A percentile compares a stretch with the other conserved stretches of the same genome.
Evolutionary conservation across 2,888 invertebrate genomes (phyloP).

Genomic region (Sicus ferrugineus): DNA sequence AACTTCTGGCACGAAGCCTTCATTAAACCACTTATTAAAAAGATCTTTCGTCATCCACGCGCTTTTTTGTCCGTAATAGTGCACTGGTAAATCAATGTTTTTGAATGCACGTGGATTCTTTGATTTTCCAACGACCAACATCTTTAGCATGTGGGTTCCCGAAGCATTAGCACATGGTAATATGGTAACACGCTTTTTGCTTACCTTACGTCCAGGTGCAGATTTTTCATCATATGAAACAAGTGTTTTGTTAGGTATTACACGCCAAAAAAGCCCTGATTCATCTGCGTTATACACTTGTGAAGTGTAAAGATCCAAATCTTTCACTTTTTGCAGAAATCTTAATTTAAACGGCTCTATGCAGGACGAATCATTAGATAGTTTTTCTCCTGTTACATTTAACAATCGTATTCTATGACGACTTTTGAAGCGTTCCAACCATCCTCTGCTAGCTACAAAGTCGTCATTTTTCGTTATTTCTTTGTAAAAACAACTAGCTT

Average conservation of each 20-base stretch:
- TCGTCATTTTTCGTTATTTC: constrained; percentile 15
- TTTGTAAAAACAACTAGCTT: background rate
- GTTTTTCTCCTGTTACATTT: constrained; percentile 1
- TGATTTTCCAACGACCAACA: constrained; percentile 31
- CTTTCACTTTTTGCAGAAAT: background rate
- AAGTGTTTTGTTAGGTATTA: constrained; percentile 20
- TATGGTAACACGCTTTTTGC: constrained; percentile 19
- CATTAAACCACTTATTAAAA: background rate
- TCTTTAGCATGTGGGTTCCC: constrained; percentile 24
- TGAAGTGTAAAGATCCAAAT: background rate
- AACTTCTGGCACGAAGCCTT: background rate
- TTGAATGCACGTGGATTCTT: constrained; percentile 27
- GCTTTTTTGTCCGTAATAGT: background rate
- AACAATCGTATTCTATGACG: constrained; percentile 5
- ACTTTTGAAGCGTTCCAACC: background rate
- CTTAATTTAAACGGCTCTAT: background rate
- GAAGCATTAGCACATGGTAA: constrained; percentile 27
- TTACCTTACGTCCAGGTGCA: constrained; percentile 30
- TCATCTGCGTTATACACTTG: constrained; percentile 34
- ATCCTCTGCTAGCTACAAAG: constrained; percentile 2
- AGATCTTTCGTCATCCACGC: constrained; percentile 3
- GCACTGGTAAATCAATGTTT: constrained; percentile 2
- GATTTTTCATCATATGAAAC: constrained; percentile 25
- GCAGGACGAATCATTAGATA: background rate
- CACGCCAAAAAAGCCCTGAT: constrained; percentile 32